phyloP scores from a whole-genome alignment of 30 jellyfish, hydroid and myxozoan species.

The Aurelia sp. region DNA sequence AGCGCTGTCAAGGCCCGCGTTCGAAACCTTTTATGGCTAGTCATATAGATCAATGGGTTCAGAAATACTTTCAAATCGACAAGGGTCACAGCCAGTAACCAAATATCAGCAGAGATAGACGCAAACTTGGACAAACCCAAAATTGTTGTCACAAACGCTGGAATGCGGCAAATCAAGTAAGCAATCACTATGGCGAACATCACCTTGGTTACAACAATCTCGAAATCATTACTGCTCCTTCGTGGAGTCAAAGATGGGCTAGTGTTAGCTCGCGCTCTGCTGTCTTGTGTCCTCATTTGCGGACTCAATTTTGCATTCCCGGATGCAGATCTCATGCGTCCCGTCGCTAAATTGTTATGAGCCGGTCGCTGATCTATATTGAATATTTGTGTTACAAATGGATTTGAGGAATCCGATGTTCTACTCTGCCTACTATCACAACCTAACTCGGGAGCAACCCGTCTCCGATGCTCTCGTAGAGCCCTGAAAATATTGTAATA shows the following conservation, averaged over 20 bases:
- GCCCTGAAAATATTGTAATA: constrained; percentile 55
- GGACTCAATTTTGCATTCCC: neutral
- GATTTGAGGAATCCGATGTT: too few relatives aligned
- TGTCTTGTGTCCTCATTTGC: neutral
- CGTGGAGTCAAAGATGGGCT: neutral
- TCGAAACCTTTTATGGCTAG: constrained; percentile 66
- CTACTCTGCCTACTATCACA: neutral
- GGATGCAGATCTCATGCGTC: neutral
- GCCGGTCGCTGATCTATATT: too few relatives aligned
- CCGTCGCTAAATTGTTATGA: too few relatives aligned
- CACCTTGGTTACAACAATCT: constrained; percentile 72
- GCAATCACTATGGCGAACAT: constrained; percentile 80
- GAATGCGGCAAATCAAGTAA: constrained; percentile 80
- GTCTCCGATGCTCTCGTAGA: constrained; percentile 45
- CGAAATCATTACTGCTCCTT: constrained; percentile 46
- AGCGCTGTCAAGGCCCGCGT: constrained; percentile 14
- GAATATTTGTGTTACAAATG: too few relatives aligned
- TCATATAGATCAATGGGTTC: constrained; percentile 77
- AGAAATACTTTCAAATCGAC: constrained; percentile 79
- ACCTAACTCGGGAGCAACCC: constrained; percentile 5
- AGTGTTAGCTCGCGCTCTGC: neutral
- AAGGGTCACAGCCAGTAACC: constrained; percentile 55
- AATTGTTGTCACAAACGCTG: constrained; percentile 75
- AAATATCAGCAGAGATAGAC: constrained; percentile 22
- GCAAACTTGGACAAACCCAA: constrained; percentile 37